Evolutionary conservation across 2,797 vertebrate species (phyloP), one percentile per base, ranked within the genome.

Genomic region (Stomatorhinus walkeri): DNA sequence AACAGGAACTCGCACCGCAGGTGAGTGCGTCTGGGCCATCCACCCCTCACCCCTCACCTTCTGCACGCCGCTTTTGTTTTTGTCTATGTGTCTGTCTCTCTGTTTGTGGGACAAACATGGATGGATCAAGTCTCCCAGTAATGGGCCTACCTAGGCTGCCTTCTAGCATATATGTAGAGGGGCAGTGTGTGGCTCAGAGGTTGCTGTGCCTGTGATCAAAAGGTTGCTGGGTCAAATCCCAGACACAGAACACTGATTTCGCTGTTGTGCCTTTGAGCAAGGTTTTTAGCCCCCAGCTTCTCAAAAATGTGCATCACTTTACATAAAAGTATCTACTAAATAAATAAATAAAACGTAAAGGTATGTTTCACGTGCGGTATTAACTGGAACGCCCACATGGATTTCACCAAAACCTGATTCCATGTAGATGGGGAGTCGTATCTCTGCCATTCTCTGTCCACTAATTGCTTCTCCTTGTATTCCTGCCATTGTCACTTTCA

Each of bases 1-100:
- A 99, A 99, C 98, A 98, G 98, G 97, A 99, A 99, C 96, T 99
- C 98, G 40, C 98, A 99, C 93, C 95, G 98, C 96, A 99, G 98
- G 98, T 99, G 97, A 98, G 98, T 96, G 91, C 22, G 8, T 92
- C 89, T 5, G 24, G 89, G 87, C 90, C 88, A 89, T 8, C 4
- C 76, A 1, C 81, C 16, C 19, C 40, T 46, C 40, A 16, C 40
- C 79, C 79, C 32, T 28, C 56, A 40, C 86, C 19, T 64, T 22
- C 36, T 22, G 10, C 32, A 24, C 4, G 40, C 59, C 36, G 10
- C 4, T 64, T 59, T 61, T 46, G 16, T 59, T 87, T 87, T 59
- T 61, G 10, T 87, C 40, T 56, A 5, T 32, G 40, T 87, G n/a
- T 86, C 32, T 43, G 56, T 43, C 14, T 85, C 46, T 16, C 14